Evolutionary conservation across 2,888 invertebrate genomes (phyloP).

Genomic region (Calameuta filiformis): DNA sequence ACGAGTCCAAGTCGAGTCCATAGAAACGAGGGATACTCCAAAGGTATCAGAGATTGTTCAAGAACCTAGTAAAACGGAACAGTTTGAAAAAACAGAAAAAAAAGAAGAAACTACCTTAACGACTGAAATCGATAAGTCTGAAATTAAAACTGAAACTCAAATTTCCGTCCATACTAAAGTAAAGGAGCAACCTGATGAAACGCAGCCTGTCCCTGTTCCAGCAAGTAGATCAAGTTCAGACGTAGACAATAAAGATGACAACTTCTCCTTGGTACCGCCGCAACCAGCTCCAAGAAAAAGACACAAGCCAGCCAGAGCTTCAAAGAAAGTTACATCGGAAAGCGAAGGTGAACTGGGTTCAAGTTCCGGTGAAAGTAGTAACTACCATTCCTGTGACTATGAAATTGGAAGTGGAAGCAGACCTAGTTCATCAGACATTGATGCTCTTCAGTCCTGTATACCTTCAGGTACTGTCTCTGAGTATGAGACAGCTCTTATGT

Average conservation of each 20-base stretch:
- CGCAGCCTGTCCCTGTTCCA: conserved; percentile 40
- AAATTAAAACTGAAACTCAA: conserved; percentile 36
- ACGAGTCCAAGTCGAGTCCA: conserved; percentile 27
- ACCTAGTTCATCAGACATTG: conserved; percentile 88
- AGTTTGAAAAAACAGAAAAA: conserved; percentile 48
- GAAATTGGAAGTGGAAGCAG: conserved; percentile 78
- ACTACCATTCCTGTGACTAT: conserved; percentile 89
- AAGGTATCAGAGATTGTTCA: conserved; percentile 45
- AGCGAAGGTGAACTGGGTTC: conserved; percentile 85
- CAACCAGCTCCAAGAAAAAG: conserved; percentile 60
- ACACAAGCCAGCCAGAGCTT: conserved; percentile 52
- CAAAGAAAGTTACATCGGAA: conserved; percentile 77
- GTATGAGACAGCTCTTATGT: conserved; percentile 87
- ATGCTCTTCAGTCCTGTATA: conserved; percentile 74
- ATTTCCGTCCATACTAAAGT: conserved; percentile 35
- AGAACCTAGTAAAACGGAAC: conserved; percentile 52
- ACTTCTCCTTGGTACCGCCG: conserved; percentile 41
- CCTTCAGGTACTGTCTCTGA: conserved; percentile 83
- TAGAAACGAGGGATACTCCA: conserved; percentile 31
- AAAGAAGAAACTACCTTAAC: conserved; percentile 41
- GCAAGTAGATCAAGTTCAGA: conserved; percentile 59
- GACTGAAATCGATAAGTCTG: conserved; percentile 26
- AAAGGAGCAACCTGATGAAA: conserved; percentile 29
- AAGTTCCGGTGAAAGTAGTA: conserved; percentile 86
- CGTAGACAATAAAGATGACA: conserved; percentile 49